Base-by-base conservation (phyloP, 2,888 invertebrate genomes). In the Molorchus minor region DNA sequence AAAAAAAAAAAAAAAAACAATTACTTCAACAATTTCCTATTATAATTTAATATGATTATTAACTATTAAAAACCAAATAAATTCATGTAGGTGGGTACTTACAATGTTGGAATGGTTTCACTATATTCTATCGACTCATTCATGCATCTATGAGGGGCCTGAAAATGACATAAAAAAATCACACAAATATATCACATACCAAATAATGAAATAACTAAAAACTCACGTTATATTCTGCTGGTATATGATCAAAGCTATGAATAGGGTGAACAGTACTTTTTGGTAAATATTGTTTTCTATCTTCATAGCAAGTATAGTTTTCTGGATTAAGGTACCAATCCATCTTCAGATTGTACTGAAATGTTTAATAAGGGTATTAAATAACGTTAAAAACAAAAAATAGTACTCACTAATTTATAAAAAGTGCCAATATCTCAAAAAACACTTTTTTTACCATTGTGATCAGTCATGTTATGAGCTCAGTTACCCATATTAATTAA, bases 71-170 rank as follows among this genome's bases (percentile, higher is more conserved):
- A n/a, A n/a, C n/a, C n/a, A n/a, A n/a, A n/a, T n/a, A n/a, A n/a
- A n/a, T n/a, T n/a, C n/a, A n/a, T n/a, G n/a, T n/a, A n/a, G n/a
- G n/a, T 25, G 5, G 1, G 7, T 68, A 84, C 87, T 85, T 83
- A 92, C 91, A 86, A 89, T 44, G 90, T 84, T 7, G 92, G 91
- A 64, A 91, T 81, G 1, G 77, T 70, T 40, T 85, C 83, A n/a
- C 82, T 77, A 74, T 92, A 93, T 7, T 76, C 72, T 55, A 93
- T 88, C 2, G 80, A 75, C 60, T 85, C 82, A 62, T 86, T 83
- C 86, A 92, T 87, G 74, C 93, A 93, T 68, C 83, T 83, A 74
- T 90, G 88, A 2, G 81, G 80, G 5, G 91, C 88, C 87, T 89
- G 72, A 57, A 81, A 81, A 69, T 55, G 21, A 19, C 13, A 53